Conservation (phyloP, 2,113 vertebrate species). For the Gavialis gangeticus region DNA sequence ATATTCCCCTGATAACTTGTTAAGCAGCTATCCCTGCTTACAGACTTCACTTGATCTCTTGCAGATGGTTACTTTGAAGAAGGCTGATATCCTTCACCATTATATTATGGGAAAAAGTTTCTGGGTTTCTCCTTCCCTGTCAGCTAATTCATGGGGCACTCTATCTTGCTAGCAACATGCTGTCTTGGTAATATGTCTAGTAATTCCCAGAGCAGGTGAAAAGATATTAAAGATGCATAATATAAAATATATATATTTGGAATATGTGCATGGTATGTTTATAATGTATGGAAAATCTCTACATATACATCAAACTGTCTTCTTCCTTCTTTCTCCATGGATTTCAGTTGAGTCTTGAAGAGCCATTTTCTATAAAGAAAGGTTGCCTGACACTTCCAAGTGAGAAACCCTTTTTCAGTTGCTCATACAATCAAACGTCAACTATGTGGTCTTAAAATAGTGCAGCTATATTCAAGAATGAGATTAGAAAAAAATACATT, state of each 20-base stretch:
- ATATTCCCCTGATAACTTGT: background rate
- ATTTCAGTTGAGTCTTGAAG: background rate
- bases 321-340: background rate
- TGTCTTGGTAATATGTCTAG: background rate
- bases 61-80: conserved; percentile 9
- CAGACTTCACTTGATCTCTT: conserved; percentile 15
- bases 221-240: conserved; percentile 4
- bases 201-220: background rate
- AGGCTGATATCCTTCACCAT: background rate
- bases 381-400: background rate
- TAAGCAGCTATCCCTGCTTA: conserved; percentile 19
- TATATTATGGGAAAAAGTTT: background rate
- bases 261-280: background rate
- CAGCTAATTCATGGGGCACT: background rate
- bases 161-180: background rate
- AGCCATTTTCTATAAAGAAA: background rate
- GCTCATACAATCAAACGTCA: too few relatives aligned
- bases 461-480: too few relatives aligned
- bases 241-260: background rate
- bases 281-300: background rate
- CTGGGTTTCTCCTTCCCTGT: background rate
- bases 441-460: too few relatives aligned
- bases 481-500: too few relatives aligned
- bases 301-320: background rate
- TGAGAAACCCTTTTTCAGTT: too few relatives aligned